Percentiles rank a stretch among this genome's conserved stretches.
These are phyloP conservation scores for Pristionchus maxplancki DNA, from an alignment of 2,888 invertebrate species.

Conservation along the genomic window DNA sequence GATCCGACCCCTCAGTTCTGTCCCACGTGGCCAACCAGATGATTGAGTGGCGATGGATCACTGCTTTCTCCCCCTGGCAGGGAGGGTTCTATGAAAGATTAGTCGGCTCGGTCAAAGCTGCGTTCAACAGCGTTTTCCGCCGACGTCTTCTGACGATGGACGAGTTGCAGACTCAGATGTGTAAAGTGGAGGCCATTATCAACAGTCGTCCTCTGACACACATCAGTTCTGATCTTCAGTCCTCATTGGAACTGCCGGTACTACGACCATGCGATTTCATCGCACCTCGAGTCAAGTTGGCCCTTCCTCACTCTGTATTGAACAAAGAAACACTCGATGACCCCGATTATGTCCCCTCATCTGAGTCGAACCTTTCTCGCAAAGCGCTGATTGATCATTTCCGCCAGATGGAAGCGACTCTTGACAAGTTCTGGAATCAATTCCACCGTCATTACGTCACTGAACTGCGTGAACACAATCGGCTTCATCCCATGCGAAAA, in stretches of 20 bases:
- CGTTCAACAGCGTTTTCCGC: conserved; percentile 3
- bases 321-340: background rate
- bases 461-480: conserved; percentile 1
- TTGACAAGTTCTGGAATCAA: background rate
- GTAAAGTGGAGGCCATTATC: conserved; percentile 46
- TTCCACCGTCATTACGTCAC: background rate
- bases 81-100: conserved; percentile 53
- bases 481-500: background rate
- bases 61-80: conserved; percentile 52
- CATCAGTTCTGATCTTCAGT: background rate
- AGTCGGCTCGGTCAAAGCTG: conserved; percentile 45
- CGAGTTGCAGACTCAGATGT: conserved; percentile 46
- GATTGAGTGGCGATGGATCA: conserved; percentile 49
- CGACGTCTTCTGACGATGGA: background rate
- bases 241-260: background rate
- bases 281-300: background rate
- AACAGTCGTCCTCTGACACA: conserved; percentile 53
- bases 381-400: background rate
- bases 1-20: background rate
- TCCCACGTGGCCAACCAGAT: background rate
- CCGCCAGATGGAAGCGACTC: background rate
- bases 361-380: background rate
- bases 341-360: background rate
- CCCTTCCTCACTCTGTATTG: background rate
- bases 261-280: conserved; percentile 21